A percentile compares a stretch with the other conserved stretches of the same genome.
phyloP scores from a whole-genome alignment of 2,113 vertebrate genomes.

The Cephalophus harveyi region DNA sequence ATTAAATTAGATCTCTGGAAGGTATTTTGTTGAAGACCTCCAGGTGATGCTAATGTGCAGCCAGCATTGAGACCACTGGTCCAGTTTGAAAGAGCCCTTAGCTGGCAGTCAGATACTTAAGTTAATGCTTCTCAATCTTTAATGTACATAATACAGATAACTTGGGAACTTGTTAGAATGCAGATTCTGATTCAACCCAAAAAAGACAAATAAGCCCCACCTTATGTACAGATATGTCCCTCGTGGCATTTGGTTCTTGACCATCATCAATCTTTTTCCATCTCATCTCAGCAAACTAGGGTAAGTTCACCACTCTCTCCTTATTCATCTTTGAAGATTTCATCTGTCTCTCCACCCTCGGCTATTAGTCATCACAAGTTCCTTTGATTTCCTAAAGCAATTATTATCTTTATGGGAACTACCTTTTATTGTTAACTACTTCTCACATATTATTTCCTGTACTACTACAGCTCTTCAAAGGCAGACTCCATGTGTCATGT shows the following conservation, averaged over 20 bases:
- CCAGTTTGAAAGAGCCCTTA: neutral
- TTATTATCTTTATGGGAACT: neutral
- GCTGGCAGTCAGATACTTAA: neutral
- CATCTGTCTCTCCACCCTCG: neutral
- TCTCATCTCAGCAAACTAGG: neutral
- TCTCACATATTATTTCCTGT: neutral
- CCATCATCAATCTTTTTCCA: neutral
- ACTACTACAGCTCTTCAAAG: neutral
- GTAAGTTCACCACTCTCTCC: neutral
- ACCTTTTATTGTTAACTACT: neutral
- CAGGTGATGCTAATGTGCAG: neutral
- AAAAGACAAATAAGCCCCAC: neutral
- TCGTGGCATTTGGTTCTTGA: neutral
- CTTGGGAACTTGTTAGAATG: neutral
- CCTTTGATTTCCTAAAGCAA: neutral
- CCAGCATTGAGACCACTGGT: neutral
- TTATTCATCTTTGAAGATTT: neutral
- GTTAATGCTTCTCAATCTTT: neutral
- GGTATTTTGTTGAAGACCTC: neutral
- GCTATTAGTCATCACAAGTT: neutral
- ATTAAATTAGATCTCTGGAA: conserved; percentile 27
- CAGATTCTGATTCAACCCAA: neutral
- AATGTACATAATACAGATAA: neutral
- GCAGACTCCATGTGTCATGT: neutral
- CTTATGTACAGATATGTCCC: neutral